Conservation (phyloP, 2,888 invertebrate species). For the Ptilodon capucinus region DNA sequence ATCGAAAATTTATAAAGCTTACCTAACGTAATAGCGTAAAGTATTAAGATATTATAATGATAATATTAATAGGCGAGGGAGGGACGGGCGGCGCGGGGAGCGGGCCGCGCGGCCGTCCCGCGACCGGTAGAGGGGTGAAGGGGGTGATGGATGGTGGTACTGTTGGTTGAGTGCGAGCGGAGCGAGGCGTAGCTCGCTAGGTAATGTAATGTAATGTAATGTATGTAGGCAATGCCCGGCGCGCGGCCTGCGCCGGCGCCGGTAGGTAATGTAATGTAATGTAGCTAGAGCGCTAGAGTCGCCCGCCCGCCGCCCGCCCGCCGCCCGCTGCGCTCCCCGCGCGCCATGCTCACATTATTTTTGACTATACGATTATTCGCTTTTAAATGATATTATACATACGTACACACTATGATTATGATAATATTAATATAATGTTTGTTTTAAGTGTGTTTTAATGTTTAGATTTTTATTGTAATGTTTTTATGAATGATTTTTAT, state of each 20-base stretch:
- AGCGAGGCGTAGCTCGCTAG: background rate
- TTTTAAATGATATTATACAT: slow-evolving; percentile 82
- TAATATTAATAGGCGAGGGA: slow-evolving; percentile 67
- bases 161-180: background rate
- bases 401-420: slow-evolving; percentile 81
- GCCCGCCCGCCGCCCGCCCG: slow-evolving; percentile 21
- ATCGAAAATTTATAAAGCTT: slow-evolving; percentile 83
- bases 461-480: slow-evolving; percentile 83
- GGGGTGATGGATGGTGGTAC: too few relatives aligned
- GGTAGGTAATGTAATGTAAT: slow-evolving; percentile 49
- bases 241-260: slow-evolving; percentile 12
- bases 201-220: slow-evolving; percentile 38
- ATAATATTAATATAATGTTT: slow-evolving; percentile 83
- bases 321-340: slow-evolving; percentile 61
- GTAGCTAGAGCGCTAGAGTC: slow-evolving; percentile 8
- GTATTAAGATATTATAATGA: slow-evolving; percentile 80
- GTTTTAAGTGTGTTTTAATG: slow-evolving; percentile 83
- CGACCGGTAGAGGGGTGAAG: background rate
- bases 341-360: slow-evolving; percentile 78
- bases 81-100: slow-evolving; percentile 70
- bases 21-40: slow-evolving; percentile 82
- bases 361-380: slow-evolving; percentile 82
- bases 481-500: slow-evolving; percentile 83
- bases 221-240: slow-evolving; percentile 15
- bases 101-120: slow-evolving; percentile 43